Conservation (phyloP, 2,797 vertebrate genomes). For the Brachyrhaphis roseni region DNA sequence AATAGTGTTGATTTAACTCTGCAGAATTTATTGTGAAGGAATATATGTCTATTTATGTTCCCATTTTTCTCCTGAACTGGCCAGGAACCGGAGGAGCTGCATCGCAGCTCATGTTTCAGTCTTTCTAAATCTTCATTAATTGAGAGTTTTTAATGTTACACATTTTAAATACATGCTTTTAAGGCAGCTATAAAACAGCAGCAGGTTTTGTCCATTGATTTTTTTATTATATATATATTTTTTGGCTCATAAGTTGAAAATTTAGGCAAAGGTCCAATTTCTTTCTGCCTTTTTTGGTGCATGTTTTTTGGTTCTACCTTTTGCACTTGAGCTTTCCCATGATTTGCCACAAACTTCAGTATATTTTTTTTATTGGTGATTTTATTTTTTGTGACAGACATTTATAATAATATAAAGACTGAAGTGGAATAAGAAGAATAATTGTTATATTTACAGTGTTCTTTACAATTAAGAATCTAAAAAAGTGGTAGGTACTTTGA, state of each 20-base stretch:
- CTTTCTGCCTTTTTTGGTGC: conserved; percentile 3
- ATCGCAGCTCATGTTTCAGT: conserved; percentile 30
- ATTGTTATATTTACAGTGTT: not conserved
- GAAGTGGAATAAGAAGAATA: not conserved
- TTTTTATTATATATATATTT: conserved; percentile 1
- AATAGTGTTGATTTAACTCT: too few relatives aligned
- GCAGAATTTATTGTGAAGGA: not conserved
- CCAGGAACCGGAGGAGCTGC: conserved; percentile 6
- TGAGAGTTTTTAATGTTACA: conserved; percentile 3
- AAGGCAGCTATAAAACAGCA: conserved; percentile 9
- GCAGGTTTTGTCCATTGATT: not conserved
- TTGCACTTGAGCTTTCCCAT: not conserved
- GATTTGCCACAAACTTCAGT: not conserved
- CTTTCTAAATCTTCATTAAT: conserved; percentile 20
- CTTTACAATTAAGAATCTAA: not conserved
- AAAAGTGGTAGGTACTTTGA: not conserved
- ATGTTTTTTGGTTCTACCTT: not conserved
- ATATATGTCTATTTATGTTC: not conserved
- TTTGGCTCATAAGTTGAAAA: conserved; percentile 7
- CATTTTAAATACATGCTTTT: not conserved
- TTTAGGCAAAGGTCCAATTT: conserved; percentile 36
- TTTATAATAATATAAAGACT: not conserved
- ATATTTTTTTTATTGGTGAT: not conserved
- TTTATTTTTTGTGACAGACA: not conserved
- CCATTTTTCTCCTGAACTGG: conserved; percentile 33